Conservation (phyloP, 2,888 invertebrate species). For the Mesorhabditis belari region DNA sequence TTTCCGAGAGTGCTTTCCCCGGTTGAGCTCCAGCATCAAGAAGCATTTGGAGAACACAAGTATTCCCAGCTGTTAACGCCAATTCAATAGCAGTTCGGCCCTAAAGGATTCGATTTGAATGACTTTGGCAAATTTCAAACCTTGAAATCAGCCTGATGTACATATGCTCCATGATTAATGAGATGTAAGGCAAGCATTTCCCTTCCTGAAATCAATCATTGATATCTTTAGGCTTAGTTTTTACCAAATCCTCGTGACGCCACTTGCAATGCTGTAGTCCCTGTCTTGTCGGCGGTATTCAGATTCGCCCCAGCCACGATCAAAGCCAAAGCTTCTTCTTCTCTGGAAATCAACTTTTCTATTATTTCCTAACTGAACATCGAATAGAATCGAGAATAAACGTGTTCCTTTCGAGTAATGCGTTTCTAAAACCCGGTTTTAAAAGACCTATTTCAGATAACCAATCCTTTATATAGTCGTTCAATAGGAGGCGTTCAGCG, state of each 20-base stretch:
- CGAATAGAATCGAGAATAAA: neutral
- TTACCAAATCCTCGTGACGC: neutral
- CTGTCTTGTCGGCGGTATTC: neutral
- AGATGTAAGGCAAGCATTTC: neutral
- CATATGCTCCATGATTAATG: neutral
- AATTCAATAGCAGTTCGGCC: neutral
- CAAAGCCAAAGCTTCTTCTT: neutral
- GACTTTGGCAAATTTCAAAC: neutral
- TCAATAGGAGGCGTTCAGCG: too few relatives aligned
- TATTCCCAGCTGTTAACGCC: neutral
- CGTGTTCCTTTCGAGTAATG: too few relatives aligned
- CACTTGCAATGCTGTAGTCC: neutral
- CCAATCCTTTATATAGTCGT: too few relatives aligned
- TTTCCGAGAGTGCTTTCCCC: neutral
- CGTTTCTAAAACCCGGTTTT: too few relatives aligned
- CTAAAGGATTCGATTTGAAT: neutral
- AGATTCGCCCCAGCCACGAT: neutral
- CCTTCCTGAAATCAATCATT: too few relatives aligned
- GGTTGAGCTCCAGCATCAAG: neutral
- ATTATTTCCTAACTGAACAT: too few relatives aligned
- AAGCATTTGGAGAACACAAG: neutral
- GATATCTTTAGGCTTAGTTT: too few relatives aligned
- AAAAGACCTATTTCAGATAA: too few relatives aligned
- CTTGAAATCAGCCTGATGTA: neutral
- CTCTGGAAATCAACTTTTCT: neutral